Evolutionary conservation across 1,140 invertebrate genomes (phyloP), one percentile per base, ranked within the genome.

Genomic region (Daktulosphaira vitifoliae): DNA sequence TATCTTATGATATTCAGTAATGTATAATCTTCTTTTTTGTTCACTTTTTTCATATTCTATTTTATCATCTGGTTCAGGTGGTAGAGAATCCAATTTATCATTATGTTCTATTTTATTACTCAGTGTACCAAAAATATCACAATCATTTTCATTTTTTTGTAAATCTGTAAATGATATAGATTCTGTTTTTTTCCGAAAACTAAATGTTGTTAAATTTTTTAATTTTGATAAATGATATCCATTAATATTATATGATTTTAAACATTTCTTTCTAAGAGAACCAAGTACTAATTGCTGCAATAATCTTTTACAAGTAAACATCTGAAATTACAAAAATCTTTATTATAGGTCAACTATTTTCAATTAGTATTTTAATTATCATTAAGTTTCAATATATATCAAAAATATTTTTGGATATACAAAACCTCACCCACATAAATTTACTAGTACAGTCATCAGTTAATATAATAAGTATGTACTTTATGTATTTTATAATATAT

Each of bases 51-150:
- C 64, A 42, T 46, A 67, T 53, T 67, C 54, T 39, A 50, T 54
- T 39, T 59, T 44, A 49, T 70, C 69, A 38, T 66, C 70, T 15
- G 62, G 65, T 67, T 70, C 69, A 59, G 67, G 66, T 5, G 66
- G 68, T 50, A 69, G 16, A 16, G 8, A 16, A 23, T 65, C 37
- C 13, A 69, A 38, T 64, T 66, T 37, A 20, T 67, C 3, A 29
- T 67, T 50, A 9, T 48, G 20, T 53, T 66, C 38, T 0, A 39
- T 20, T 53, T 54, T 49, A 15, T 65, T 9, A 66, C 15, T 49
- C 37, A 69, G 54, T 46, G 68, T 67, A 20, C 68, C 68, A 62
- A 69, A 69, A 51, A 22, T 42, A 44, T 69, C 68, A 29, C 56
- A 7, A 49, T 67, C 39, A 53, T 22, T 16, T 33, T 66, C 42